Conservation (phyloP, 2,113 vertebrate species). For the Phoxinus phoxinus region DNA sequence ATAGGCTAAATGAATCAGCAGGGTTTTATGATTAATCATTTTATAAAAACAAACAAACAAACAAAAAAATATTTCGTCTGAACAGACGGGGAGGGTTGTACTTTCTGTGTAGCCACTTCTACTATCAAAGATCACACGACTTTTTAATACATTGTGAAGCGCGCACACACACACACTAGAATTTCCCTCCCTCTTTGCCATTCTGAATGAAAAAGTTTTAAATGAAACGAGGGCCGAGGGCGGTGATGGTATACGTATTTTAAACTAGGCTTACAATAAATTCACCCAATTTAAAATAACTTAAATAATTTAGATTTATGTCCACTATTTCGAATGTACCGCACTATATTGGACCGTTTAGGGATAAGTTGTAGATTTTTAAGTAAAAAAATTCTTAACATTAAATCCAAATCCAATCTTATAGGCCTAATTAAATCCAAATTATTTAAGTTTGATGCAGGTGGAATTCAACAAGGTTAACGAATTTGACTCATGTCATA, state of each 20-base stretch:
- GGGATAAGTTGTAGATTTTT: slow-evolving; percentile 11
- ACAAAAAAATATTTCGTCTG: neutral
- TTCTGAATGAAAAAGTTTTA: neutral
- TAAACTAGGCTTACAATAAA: neutral
- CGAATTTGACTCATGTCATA: neutral
- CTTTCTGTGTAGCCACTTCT: neutral
- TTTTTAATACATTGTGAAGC: too few species aligned
- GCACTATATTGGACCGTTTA: neutral
- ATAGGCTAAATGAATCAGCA: too few species aligned
- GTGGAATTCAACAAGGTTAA: neutral
- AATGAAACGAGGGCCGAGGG: neutral
- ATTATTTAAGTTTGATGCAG: neutral
- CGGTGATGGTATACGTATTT: too few species aligned
- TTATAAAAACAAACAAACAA: neutral
- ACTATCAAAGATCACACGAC: too few species aligned
- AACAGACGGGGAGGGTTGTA: neutral
- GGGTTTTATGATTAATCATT: neutral
- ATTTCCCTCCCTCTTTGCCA: neutral
- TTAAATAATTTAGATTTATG: neutral
- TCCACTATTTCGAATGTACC: neutral
- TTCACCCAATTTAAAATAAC: neutral
- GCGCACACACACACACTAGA: neutral
- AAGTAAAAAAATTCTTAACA: neutral
- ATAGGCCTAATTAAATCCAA: neutral
- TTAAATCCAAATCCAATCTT: too few species aligned